phyloP scores from a whole-genome alignment of 2,797 vertebrate species.

The Cryptoblepharus egeriae region DNA sequence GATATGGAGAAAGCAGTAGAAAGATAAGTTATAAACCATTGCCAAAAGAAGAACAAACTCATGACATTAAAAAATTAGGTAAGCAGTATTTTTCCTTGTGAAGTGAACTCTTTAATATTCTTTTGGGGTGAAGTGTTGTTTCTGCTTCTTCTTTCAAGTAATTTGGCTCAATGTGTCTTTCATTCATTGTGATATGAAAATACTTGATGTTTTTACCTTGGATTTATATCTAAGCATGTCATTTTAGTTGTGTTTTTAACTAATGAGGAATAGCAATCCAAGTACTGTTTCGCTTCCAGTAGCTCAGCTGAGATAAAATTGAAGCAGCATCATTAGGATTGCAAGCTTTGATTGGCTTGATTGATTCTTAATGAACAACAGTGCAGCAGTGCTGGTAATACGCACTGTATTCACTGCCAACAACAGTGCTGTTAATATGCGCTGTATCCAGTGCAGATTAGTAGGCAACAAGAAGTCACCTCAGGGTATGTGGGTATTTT shows the following conservation, averaged over 20 bases:
- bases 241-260: background rate
- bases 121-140: background rate
- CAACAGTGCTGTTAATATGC: no score
- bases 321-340: background rate
- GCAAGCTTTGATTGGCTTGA: background rate
- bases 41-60: slow-evolving; percentile 85
- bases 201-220: accelerated
- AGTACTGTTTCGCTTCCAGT: background rate
- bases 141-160: background rate
- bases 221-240: background rate
- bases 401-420: no score
- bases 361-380: no score
- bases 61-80: slow-evolving; percentile 87
- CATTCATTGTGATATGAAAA: background rate
- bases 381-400: no score
- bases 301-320: background rate
- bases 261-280: background rate
- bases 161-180: background rate
- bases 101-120: background rate
- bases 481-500: no score
- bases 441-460: no score
- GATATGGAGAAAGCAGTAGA: slow-evolving; percentile 80
- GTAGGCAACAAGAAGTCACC: no score
- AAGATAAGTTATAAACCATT: slow-evolving; percentile 82
- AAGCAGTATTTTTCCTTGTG: slow-evolving; percentile 55